Evolutionary conservation across 2,797 vertebrate genomes (phyloP).

Genomic region (Coendou prehensilis): DNA sequence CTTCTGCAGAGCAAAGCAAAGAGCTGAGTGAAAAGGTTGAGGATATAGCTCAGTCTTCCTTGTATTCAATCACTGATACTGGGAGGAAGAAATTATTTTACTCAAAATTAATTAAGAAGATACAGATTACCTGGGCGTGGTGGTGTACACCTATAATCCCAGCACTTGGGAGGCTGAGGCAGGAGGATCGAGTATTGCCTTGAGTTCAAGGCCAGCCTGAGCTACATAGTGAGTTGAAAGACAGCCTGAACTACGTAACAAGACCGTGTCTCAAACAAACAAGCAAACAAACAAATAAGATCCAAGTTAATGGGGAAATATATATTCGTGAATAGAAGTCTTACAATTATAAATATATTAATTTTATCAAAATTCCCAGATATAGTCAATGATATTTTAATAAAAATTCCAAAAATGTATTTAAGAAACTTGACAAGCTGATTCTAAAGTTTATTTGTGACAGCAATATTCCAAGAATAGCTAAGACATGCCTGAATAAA

Average conservation of each 20-base stretch:
- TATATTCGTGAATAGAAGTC: background rate
- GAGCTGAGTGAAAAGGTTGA: background rate
- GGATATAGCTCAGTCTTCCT: background rate
- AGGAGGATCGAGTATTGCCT: too few species aligned
- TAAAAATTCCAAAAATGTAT: background rate
- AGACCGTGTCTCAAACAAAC: too few species aligned
- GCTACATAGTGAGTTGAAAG: too few species aligned
- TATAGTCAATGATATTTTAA: background rate
- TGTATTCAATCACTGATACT: too few species aligned
- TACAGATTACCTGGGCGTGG: background rate
- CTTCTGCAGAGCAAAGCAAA: too few species aligned
- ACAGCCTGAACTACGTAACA: too few species aligned
- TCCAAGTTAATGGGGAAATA: slow-evolving; percentile 1
- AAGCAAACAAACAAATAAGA: background rate
- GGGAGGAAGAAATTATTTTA: too few species aligned
- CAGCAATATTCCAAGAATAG: background rate
- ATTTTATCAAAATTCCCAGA: background rate
- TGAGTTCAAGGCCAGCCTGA: too few species aligned
- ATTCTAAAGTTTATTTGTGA: slow-evolving; percentile 19
- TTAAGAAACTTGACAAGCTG: background rate
- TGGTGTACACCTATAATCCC: too few species aligned
- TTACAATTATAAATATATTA: slow-evolving; percentile 22
- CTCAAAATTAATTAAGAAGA: background rate
- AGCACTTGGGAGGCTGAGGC: too few species aligned
- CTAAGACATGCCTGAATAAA: background rate